Percentiles rank a stretch among this genome's conserved stretches.
These are phyloP conservation scores for Dicroscelio sp. DNA, from an alignment of 2,888 invertebrate species.

Conservation along the genomic window DNA sequence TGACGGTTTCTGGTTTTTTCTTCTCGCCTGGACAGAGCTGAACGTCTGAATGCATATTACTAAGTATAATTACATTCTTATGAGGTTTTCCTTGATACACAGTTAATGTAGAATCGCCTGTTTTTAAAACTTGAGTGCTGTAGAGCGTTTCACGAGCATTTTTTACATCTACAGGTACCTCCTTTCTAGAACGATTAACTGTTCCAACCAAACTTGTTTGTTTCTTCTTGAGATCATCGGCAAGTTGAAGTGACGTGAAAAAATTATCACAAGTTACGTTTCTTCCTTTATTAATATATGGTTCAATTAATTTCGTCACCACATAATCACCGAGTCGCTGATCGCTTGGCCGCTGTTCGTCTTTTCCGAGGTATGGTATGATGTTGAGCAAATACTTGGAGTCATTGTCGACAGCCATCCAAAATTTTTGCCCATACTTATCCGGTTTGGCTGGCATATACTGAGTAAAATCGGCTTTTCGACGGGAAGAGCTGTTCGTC, in stretches of 20 bases:
- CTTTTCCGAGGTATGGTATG: conserved; percentile 75
- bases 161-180: conserved; percentile 33
- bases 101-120: conserved; percentile 1
- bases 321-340: conserved; percentile 74
- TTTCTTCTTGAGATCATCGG: conserved; percentile 17
- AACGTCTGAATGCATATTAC: conserved; percentile 42
- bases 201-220: conserved; percentile 51
- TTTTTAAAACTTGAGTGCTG: conserved; percentile 5
- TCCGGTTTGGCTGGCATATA: conserved; percentile 79
- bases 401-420: conserved; percentile 73
- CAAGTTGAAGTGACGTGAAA: conserved; percentile 62
- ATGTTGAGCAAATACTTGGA: conserved; percentile 73
- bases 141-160: conserved; percentile 22
- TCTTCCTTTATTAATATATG: conserved; percentile 64
- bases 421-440: conserved; percentile 84
- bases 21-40: background rate
- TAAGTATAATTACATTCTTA: conserved; percentile 36
- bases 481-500: conserved; percentile 86
- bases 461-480: conserved; percentile 77
- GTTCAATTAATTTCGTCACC: conserved; percentile 76
- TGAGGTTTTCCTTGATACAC: conserved; percentile 41
- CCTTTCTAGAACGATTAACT: conserved; percentile 27
- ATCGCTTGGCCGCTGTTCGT: conserved; percentile 68
- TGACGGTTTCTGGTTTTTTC: conserved; percentile 51
- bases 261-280: conserved; percentile 67